Evolutionary conservation across 2,113 vertebrate species (phyloP).

Genomic region (Barbus barbus): DNA sequence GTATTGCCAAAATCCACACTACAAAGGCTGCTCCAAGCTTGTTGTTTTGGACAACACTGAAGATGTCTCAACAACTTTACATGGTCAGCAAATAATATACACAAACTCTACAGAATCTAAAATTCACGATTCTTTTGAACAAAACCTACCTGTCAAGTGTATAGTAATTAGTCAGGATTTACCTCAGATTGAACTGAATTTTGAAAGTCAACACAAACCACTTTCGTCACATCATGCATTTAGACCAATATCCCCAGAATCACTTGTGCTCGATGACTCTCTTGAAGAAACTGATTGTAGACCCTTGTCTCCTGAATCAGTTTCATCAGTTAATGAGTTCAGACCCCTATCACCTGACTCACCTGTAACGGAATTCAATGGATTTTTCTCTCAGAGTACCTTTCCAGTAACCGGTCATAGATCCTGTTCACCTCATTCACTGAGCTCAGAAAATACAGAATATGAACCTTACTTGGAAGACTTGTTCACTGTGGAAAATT

Average conservation of each 20-base stretch:
- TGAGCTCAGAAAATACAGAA: too few species aligned
- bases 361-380: slow-evolving; percentile 49
- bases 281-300: slow-evolving; percentile 26
- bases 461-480: too few species aligned
- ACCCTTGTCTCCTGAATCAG: slow-evolving; percentile 45
- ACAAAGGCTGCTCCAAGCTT: slow-evolving; percentile 54
- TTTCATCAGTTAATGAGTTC: slow-evolving; percentile 41
- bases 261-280: neutral
- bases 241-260: slow-evolving; percentile 40
- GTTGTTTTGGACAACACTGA: slow-evolving; percentile 9
- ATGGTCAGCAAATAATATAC: neutral
- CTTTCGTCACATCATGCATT: slow-evolving; percentile 51
- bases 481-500: too few species aligned
- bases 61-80: neutral
- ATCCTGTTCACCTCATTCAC: too few species aligned
- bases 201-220: slow-evolving; percentile 9
- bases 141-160: neutral
- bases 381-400: neutral
- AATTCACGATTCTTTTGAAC: too few species aligned
- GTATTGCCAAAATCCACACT: slow-evolving; percentile 70
- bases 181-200: neutral
- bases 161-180: neutral
- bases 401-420: too few species aligned
- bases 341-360: slow-evolving; percentile 53
- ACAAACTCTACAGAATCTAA: neutral